phyloP scores from a whole-genome alignment of 2,113 vertebrate genomes.

The Dromiciops gliroides region DNA sequence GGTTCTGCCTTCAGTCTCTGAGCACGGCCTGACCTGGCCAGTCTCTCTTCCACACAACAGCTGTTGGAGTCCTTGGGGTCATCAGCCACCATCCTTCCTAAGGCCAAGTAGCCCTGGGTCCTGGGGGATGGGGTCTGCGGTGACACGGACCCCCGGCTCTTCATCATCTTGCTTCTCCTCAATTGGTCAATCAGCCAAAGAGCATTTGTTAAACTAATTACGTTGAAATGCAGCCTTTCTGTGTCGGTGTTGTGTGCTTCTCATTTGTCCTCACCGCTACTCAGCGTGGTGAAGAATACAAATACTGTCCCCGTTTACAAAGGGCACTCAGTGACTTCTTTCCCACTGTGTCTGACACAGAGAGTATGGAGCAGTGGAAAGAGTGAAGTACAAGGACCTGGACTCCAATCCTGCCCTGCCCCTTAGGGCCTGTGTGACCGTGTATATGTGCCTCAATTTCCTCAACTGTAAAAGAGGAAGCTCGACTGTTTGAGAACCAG shows the following conservation, averaged over 20 bases:
- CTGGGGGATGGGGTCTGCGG: background rate
- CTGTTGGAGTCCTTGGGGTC: background rate
- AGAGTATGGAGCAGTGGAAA: background rate
- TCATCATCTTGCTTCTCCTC: too few relatives aligned
- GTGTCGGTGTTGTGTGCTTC: background rate
- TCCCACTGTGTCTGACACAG: background rate
- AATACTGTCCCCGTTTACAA: background rate
- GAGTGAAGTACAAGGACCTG: too few relatives aligned
- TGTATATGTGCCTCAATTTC: background rate
- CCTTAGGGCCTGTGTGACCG: background rate
- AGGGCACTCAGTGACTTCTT: background rate
- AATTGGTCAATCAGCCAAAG: background rate
- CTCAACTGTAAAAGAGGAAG: too few relatives aligned
- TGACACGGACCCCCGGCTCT: too few relatives aligned
- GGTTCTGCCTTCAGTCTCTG: background rate
- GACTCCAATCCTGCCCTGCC: too few relatives aligned
- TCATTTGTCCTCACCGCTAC: background rate
- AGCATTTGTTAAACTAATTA: background rate
- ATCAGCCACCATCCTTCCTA: background rate
- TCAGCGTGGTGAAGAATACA: background rate
- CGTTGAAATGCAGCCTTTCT: background rate
- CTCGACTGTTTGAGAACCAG: too few relatives aligned
- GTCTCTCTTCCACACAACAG: background rate
- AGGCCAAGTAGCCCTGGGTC: background rate
- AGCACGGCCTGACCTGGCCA: too few relatives aligned